Percentiles rank a stretch among this genome's conserved stretches.
Evolutionary conservation across 2,797 vertebrate genomes (phyloP).

Genomic region (Remorina albescens): DNA sequence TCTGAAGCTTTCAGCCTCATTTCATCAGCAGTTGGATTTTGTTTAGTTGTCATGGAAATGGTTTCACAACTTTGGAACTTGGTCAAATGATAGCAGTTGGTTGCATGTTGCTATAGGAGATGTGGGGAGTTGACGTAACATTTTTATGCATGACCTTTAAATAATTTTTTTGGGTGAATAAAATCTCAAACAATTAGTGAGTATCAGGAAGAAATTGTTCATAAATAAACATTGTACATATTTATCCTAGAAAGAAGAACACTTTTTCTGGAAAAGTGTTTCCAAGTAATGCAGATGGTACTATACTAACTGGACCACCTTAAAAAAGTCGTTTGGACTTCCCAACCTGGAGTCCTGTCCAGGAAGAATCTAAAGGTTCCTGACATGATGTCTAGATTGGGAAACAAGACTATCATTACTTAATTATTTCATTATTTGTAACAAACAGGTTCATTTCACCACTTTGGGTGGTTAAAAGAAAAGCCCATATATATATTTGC

Average conservation of each 20-base stretch:
- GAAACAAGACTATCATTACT: too few relatives aligned
- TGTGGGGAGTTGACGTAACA: too few relatives aligned
- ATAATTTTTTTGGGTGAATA: not conserved
- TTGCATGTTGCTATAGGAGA: not conserved
- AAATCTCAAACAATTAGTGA: too few relatives aligned
- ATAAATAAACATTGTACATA: too few relatives aligned
- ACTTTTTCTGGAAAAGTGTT: not conserved
- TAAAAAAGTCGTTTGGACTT: not conserved
- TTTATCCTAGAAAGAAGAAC: too few relatives aligned
- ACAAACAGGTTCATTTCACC: not conserved
- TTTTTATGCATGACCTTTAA: too few relatives aligned
- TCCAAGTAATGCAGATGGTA: not conserved
- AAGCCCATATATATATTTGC: not conserved
- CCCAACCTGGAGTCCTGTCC: not conserved
- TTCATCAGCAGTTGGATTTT: too few relatives aligned
- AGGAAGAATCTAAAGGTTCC: not conserved
- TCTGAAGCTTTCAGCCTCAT: not conserved
- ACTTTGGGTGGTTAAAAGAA: not conserved
- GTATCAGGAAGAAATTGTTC: too few relatives aligned
- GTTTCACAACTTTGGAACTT: not conserved
- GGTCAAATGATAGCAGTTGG: not conserved
- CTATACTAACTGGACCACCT: not conserved
- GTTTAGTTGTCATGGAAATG: not conserved
- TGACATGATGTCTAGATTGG: not conserved
- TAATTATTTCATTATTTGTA: not conserved